Conservation (phyloP, 2,797 vertebrate species). For the Lepidocolaptes lacrymiger region DNA sequence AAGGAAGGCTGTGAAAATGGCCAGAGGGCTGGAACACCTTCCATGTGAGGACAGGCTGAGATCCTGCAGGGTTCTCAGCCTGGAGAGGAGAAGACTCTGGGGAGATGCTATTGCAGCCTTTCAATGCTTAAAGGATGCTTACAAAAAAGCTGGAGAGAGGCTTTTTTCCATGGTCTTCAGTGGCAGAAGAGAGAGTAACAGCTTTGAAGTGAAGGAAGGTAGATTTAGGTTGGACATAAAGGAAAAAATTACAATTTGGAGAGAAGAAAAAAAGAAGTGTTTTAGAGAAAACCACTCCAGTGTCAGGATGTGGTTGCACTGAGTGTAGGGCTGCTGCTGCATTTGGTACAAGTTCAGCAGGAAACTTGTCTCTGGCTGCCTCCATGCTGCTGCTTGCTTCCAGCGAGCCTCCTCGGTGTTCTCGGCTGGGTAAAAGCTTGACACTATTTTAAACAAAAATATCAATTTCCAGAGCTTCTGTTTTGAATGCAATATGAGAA, state of each 20-base stretch:
- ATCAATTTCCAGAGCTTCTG: background rate
- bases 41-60: background rate
- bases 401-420: background rate
- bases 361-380: background rate
- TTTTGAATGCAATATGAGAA: slow-evolving; percentile 1
- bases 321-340: background rate
- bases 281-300: background rate
- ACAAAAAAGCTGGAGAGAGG: background rate
- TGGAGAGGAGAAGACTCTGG: background rate
- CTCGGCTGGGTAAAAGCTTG: background rate
- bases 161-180: background rate
- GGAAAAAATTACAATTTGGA: background rate
- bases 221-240: background rate
- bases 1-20: background rate
- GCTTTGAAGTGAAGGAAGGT: background rate
- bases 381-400: background rate
- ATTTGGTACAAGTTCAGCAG: background rate
- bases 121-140: background rate
- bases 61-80: background rate
- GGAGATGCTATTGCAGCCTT: background rate
- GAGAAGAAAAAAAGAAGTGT: rapidly evolving
- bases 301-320: background rate
- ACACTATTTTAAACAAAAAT: slow-evolving; percentile 8
- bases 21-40: background rate
- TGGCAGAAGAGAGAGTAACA: background rate